These are phyloP conservation scores for Dryomyza anilis DNA, from an alignment of 2,888 invertebrate species.

Conservation along the genomic window DNA sequence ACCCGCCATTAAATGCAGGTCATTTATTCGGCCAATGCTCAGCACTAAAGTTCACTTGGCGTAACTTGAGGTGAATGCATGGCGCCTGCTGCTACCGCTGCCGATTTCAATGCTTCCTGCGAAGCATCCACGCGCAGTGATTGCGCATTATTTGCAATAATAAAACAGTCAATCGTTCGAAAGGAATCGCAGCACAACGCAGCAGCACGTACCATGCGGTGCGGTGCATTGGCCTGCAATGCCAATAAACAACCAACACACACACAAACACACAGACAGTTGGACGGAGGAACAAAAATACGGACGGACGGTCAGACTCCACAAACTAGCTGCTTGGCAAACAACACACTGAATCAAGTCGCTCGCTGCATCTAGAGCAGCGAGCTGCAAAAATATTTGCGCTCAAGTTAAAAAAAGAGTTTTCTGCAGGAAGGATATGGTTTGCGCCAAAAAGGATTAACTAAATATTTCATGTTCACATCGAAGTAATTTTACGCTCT, in stretches of 20 bases:
- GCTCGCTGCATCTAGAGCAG: conserved; percentile 32
- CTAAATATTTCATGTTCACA: conserved; percentile 63
- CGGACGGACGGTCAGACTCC: too few species aligned
- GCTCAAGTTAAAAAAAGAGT: conserved; percentile 16
- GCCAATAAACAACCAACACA: conserved; percentile 15
- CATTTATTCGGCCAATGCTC: too few species aligned
- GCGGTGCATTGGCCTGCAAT: conserved; percentile 46
- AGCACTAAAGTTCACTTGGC: too few species aligned
- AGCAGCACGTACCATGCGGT: conserved; percentile 38
- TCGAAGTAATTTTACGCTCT: conserved; percentile 63
- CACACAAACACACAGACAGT: conserved; percentile 1
- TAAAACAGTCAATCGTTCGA: conserved; percentile 48
- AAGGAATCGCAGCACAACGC: background rate
- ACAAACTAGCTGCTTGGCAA: background rate
- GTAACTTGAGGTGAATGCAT: too few species aligned
- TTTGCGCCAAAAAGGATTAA: conserved; percentile 55
- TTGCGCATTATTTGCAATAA: conserved; percentile 55
- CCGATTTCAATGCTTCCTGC: too few species aligned
- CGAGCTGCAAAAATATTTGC: conserved; percentile 25
- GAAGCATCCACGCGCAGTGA: conserved; percentile 42
- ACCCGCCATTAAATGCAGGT: conserved; percentile 1
- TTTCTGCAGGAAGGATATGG: conserved; percentile 17
- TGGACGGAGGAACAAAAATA: background rate
- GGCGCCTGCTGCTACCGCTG: too few species aligned
- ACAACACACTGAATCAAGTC: conserved; percentile 32